Conservation (phyloP, 2,888 invertebrate genomes). For the Listrodromus nycthemerus region DNA sequence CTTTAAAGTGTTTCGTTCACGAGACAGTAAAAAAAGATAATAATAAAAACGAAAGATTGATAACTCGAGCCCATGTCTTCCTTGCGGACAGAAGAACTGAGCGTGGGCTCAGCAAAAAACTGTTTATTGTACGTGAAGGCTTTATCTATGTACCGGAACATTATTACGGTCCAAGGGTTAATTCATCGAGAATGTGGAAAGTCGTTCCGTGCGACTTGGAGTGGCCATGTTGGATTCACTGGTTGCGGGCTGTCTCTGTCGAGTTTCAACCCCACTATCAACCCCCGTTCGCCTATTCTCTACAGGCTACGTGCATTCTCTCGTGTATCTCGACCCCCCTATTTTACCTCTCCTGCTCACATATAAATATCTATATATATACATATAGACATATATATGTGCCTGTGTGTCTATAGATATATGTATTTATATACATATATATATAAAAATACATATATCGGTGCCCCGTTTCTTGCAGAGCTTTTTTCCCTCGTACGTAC, state of each 20-base stretch:
- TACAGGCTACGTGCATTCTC: conserved; percentile 39
- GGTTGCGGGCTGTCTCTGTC: conserved; percentile 46
- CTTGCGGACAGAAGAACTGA: not conserved
- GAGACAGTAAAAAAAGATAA: no score
- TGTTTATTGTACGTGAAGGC: not conserved
- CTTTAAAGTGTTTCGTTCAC: no score
- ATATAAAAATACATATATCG: conserved; percentile 1
- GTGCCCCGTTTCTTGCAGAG: conserved; percentile 44
- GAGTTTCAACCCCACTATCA: conserved; percentile 61
- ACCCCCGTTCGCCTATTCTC: conserved; percentile 62
- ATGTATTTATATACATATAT: conserved; percentile 5
- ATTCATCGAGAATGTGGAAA: conserved; percentile 69
- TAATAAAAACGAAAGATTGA: not conserved
- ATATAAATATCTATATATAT: conserved; percentile 68
- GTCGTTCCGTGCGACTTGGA: conserved; percentile 60
- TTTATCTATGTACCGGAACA: not conserved
- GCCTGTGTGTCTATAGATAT: conserved; percentile 50
- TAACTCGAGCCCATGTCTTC: not conserved
- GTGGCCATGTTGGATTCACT: conserved; percentile 77
- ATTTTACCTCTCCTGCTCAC: conserved; percentile 42
- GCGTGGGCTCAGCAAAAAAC: not conserved
- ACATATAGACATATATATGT: not conserved
- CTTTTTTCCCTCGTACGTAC: conserved; percentile 52
- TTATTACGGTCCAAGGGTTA: conserved; percentile 61
- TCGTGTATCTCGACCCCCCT: conserved; percentile 35